phyloP scores from a whole-genome alignment of 1,140 invertebrate species.

The Archivesica marissinica region DNA sequence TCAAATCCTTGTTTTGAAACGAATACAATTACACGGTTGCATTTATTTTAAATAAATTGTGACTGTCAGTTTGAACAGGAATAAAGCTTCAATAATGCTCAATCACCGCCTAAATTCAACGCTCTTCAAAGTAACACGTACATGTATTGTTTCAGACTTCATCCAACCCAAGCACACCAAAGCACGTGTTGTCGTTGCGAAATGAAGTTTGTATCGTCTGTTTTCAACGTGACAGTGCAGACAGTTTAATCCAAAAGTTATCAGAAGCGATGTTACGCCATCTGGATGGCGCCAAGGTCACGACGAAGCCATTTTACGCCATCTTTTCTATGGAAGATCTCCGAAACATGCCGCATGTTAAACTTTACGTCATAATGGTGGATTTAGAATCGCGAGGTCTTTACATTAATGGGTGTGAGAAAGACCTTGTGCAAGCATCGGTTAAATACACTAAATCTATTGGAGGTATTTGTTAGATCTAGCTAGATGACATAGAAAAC shows the following conservation, averaged over 20 bases:
- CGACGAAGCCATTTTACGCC: conserved; percentile 63
- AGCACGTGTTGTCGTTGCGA: conserved; percentile 6
- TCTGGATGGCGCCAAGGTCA: conserved; percentile 67
- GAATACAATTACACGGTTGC: no score
- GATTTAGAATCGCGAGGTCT: conserved; percentile 63
- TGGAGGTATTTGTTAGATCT: no score
- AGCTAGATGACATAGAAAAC: no score
- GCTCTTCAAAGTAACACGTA: no score
- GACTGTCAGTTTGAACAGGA: no score
- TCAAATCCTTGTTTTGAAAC: no score
- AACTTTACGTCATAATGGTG: conserved; percentile 70
- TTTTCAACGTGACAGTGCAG: conserved; percentile 51
- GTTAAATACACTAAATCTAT: conserved; percentile 67
- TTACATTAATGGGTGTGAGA: conserved; percentile 54
- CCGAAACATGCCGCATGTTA: conserved; percentile 65
- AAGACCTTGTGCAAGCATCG: conserved; percentile 66
- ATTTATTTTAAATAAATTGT: no score
- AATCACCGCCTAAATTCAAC: no score
- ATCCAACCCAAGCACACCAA: conserved; percentile 47
- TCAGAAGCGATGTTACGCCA: conserved; percentile 66
- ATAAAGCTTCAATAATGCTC: no score
- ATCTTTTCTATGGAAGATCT: conserved; percentile 69
- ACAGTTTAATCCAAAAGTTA: conserved; percentile 43
- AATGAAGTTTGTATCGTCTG: conserved; percentile 51
- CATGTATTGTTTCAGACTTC: conserved; percentile 31